Percentiles rank a stretch among this genome's conserved stretches.
Evolutionary conservation across 1,140 invertebrate genomes (phyloP).

Genomic region (Caenorhabditis brenneri): DNA sequence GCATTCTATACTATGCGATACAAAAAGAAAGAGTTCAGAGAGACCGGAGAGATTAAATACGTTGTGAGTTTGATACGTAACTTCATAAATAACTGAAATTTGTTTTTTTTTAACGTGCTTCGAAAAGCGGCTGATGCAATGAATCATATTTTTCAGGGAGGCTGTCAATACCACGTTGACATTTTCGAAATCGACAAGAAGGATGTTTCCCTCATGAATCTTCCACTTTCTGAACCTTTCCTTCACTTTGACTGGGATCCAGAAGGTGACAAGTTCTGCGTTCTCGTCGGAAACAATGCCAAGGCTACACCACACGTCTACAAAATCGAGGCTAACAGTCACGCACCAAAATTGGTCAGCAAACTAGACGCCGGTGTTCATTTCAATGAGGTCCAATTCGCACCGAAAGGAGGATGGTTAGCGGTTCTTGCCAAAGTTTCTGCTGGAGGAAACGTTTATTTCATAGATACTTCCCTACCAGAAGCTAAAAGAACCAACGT

Average conservation of each 20-base stretch:
- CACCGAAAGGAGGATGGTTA: slow-evolving; percentile 64
- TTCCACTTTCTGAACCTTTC: slow-evolving; percentile 76
- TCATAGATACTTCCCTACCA: slow-evolving; percentile 65
- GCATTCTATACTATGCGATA: slow-evolving; percentile 98
- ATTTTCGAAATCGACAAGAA: slow-evolving; percentile 91
- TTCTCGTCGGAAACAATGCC: slow-evolving; percentile 61
- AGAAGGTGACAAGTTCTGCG: slow-evolving; percentile 68
- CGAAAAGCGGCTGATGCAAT: too few relatives aligned
- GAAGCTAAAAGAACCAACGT: slow-evolving; percentile 66
- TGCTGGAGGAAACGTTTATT: slow-evolving; percentile 63
- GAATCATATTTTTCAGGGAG: slow-evolving; percentile 77
- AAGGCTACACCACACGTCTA: slow-evolving; percentile 68
- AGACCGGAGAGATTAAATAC: slow-evolving; percentile 81
- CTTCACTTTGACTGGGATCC: slow-evolving; percentile 98
- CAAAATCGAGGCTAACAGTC: slow-evolving; percentile 63
- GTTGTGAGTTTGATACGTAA: slow-evolving; percentile 76
- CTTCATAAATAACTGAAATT: too few relatives aligned
- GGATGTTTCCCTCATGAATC: slow-evolving; percentile 94
- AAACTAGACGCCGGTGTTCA: slow-evolving; percentile 68
- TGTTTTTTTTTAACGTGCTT: too few relatives aligned
- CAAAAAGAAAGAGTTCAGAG: slow-evolving; percentile 82
- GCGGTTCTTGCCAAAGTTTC: slow-evolving; percentile 63
- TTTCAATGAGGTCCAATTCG: slow-evolving; percentile 61
- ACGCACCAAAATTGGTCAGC: slow-evolving; percentile 62
- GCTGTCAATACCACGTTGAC: slow-evolving; percentile 95